phyloP scores from a whole-genome alignment of 2,888 invertebrate species.

The Agriopis marginaria region DNA sequence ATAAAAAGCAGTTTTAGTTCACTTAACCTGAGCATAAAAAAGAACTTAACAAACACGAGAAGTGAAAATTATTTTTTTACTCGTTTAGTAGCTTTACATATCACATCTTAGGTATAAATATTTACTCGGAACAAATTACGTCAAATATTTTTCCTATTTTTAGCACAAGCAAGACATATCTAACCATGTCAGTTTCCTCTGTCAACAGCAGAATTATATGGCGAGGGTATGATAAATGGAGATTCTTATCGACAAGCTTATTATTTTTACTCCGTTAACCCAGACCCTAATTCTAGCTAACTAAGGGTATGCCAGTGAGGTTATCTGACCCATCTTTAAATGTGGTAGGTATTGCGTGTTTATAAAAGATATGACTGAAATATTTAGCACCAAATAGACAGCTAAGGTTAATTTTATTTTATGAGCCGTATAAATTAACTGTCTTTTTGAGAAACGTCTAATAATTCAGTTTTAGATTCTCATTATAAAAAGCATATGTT shows the following conservation, averaged over 20 bases:
- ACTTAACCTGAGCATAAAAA: too few relatives aligned
- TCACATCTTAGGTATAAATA: too few relatives aligned
- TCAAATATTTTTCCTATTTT: conserved; percentile 9
- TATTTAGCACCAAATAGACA: conserved; percentile 8
- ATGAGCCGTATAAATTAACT: too few relatives aligned
- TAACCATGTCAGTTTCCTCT: conserved; percentile 31
- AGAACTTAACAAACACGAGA: too few relatives aligned
- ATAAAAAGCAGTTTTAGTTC: too few relatives aligned
- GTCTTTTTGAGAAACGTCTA: too few relatives aligned
- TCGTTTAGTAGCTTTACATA: too few relatives aligned
- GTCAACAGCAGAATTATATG: conserved; percentile 41
- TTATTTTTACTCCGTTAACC: conserved; percentile 41
- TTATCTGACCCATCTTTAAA: conserved; percentile 32
- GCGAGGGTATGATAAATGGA: conserved; percentile 42
- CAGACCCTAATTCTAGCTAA: conserved; percentile 38
- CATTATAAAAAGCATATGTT: too few relatives aligned
- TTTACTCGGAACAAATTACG: too few relatives aligned
- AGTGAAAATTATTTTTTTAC: too few relatives aligned
- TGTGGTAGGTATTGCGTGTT: conserved; percentile 15
- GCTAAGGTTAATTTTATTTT: background rate
- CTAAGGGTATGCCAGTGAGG: conserved; percentile 27
- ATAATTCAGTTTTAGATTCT: too few relatives aligned
- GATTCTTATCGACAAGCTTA: conserved; percentile 42
- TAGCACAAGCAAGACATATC: conserved; percentile 23
- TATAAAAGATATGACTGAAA: conserved; percentile 14